These are phyloP conservation scores for Pluvialis apricaria DNA, from an alignment of 2,113 vertebrate genomes.

Conservation along the genomic window DNA sequence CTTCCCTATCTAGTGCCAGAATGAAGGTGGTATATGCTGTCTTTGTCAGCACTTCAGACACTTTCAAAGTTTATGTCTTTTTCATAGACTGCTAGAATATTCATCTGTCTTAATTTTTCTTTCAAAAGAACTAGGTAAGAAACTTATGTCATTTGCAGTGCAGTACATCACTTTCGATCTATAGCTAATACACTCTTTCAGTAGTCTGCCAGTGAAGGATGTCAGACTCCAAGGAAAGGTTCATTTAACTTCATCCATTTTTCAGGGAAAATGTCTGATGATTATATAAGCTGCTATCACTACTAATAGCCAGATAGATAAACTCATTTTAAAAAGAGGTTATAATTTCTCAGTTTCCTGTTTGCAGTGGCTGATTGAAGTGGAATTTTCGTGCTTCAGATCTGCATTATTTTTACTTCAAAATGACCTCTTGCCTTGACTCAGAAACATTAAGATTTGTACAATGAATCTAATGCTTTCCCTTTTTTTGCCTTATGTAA, in stretches of 20 bases:
- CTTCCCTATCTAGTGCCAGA: neutral
- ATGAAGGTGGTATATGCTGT: neutral
- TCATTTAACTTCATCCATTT: constrained; percentile 60
- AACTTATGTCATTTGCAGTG: constrained; percentile 1
- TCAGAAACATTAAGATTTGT: neutral
- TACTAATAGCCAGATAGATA: constrained; percentile 53
- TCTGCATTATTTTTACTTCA: constrained; percentile 29
- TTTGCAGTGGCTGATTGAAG: constrained; percentile 10
- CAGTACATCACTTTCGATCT: constrained; percentile 35
- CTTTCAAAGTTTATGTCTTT: neutral
- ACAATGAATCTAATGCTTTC: neutral
- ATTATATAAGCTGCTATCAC: constrained; percentile 43
- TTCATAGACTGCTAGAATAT: constrained; percentile 19
- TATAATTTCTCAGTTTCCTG: constrained; percentile 36
- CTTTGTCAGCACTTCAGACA: neutral
- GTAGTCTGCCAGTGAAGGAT: constrained; percentile 27
- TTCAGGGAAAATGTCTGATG: constrained; percentile 15
- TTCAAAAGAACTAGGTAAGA: neutral
- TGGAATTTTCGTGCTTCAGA: neutral
- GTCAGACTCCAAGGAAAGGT: constrained; percentile 20
- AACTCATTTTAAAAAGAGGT: constrained; percentile 41
- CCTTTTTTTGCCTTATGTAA: neutral
- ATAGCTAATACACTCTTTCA: constrained; percentile 7
- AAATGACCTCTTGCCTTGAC: neutral
- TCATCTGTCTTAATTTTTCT: constrained; percentile 41